phyloP scores from a whole-genome alignment of 2,888 invertebrate genomes.

The Hydraecia micacea region DNA sequence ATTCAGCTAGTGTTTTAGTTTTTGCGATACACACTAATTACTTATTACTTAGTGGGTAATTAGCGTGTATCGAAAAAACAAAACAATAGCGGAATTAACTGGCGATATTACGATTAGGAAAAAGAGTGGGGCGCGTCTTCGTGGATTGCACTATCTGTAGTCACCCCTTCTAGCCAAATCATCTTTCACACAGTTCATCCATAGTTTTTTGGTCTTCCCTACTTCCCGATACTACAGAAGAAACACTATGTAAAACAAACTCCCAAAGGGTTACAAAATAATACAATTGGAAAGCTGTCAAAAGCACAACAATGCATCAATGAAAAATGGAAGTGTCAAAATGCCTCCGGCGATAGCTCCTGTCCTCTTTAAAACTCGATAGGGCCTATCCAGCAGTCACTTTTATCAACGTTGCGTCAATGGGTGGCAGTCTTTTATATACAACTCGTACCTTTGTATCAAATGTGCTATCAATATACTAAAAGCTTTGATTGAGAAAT shows the following conservation, averaged over 20 bases:
- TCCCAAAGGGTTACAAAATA: conserved; percentile 3
- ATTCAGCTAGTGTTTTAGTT: too few species aligned
- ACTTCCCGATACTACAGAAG: not conserved
- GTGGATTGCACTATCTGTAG: too few species aligned
- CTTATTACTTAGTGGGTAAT: too few species aligned
- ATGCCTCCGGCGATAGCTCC: conserved; percentile 2
- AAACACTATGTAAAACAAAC: not conserved
- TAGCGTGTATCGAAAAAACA: too few species aligned
- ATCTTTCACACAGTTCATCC: not conserved
- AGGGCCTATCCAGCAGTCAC: conserved; percentile 18
- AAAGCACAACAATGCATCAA: conserved; percentile 27
- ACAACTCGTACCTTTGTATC: conserved; percentile 32
- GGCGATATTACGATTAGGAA: too few species aligned
- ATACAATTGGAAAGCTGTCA: conserved; percentile 16
- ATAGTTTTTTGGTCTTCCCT: not conserved
- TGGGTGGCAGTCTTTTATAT: conserved; percentile 14
- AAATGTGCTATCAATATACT: conserved; percentile 44
- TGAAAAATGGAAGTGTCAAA: conserved; percentile 34
- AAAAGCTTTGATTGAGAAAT: conserved; percentile 62
- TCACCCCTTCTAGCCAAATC: not conserved
- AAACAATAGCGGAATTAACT: too few species aligned
- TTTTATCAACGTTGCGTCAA: conserved; percentile 46
- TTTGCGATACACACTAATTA: too few species aligned
- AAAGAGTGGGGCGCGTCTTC: too few species aligned
- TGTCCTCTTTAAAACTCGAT: conserved; percentile 11